phyloP scores from a whole-genome alignment of 2,888 invertebrate species.

The Coecobrya sp. region DNA sequence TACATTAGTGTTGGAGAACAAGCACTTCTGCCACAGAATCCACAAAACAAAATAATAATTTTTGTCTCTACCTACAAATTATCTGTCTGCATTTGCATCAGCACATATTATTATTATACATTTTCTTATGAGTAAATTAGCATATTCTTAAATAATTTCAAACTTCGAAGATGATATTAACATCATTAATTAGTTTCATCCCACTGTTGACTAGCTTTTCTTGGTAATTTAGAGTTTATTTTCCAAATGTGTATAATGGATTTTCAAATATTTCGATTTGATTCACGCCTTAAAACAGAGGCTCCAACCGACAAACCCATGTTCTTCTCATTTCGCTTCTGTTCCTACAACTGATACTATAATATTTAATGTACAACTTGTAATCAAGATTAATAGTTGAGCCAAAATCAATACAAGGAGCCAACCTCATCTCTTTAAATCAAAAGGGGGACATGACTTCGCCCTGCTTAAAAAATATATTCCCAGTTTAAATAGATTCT shows the following conservation, averaged over 20 bases:
- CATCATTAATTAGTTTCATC: slow-evolving; percentile 76
- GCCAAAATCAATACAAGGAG: slow-evolving; percentile 77
- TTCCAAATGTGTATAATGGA: slow-evolving; percentile 42
- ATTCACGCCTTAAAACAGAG: slow-evolving; percentile 58
- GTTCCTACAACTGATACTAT: no score
- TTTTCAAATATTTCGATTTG: slow-evolving; percentile 34
- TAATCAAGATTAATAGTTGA: slow-evolving; percentile 14
- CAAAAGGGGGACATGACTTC: slow-evolving; percentile 70
- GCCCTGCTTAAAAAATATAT: slow-evolving; percentile 62
- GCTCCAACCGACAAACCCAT: neutral
- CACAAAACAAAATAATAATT: neutral
- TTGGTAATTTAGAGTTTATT: slow-evolving; percentile 5
- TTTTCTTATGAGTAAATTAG: neutral
- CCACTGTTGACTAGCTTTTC: neutral
- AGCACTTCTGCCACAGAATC: neutral
- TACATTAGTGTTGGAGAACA: neutral
- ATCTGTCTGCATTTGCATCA: neutral
- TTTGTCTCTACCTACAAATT: no score
- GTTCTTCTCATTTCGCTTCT: no score
- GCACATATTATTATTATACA: neutral
- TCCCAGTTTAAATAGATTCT: neutral
- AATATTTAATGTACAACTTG: neutral
- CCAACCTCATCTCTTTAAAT: slow-evolving; percentile 75
- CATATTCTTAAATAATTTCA: neutral
- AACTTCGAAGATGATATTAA: slow-evolving; percentile 55